A percentile compares a stretch with the other conserved stretches of the same genome.
These are phyloP conservation scores for Brachyhypopomus gauderio DNA, from an alignment of 2,113 vertebrate species.

Conservation along the genomic window DNA sequence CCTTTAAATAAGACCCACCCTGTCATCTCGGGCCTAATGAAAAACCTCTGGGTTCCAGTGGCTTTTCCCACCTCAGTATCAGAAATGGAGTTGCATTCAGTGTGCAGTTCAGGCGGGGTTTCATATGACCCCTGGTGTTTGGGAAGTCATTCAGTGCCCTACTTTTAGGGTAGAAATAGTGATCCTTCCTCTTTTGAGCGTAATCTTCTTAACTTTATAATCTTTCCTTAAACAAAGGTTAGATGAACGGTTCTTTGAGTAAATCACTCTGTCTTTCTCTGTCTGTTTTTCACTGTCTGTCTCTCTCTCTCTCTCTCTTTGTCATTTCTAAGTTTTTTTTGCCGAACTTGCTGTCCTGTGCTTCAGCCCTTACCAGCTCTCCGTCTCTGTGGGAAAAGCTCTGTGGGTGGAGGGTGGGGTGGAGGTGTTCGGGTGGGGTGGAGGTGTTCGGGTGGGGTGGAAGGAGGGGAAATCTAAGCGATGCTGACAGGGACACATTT, in stretches of 20 bases:
- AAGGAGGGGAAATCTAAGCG: conserved; percentile 59
- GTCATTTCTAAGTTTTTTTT: too few relatives aligned
- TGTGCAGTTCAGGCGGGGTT: conserved; percentile 11
- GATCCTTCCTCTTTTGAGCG: too few relatives aligned
- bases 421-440: conserved; percentile 29
- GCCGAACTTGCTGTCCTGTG: neutral
- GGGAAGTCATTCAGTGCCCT: too few relatives aligned
- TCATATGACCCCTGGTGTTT: too few relatives aligned
- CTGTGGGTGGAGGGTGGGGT: conserved; percentile 18
- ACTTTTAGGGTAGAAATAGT: too few relatives aligned
- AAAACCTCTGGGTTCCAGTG: conserved; percentile 37
- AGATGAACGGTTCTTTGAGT: too few relatives aligned
- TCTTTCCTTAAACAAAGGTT: too few relatives aligned
- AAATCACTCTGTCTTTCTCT: neutral
- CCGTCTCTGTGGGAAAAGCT: neutral
- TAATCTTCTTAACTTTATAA: too few relatives aligned
- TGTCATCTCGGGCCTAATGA: conserved; percentile 34
- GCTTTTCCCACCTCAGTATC: conserved; percentile 22
- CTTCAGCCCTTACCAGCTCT: neutral
- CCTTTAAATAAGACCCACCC: conserved; percentile 42
- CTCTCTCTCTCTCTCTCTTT: neutral
- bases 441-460: conserved; percentile 30
- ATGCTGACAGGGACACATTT: conserved; percentile 76
- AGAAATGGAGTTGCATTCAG: conserved; percentile 32
- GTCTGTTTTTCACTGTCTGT: neutral